phyloP scores from a whole-genome alignment of 37 sponge, comb jelly and placozoan genomes.

The Ianthella basta region DNA sequence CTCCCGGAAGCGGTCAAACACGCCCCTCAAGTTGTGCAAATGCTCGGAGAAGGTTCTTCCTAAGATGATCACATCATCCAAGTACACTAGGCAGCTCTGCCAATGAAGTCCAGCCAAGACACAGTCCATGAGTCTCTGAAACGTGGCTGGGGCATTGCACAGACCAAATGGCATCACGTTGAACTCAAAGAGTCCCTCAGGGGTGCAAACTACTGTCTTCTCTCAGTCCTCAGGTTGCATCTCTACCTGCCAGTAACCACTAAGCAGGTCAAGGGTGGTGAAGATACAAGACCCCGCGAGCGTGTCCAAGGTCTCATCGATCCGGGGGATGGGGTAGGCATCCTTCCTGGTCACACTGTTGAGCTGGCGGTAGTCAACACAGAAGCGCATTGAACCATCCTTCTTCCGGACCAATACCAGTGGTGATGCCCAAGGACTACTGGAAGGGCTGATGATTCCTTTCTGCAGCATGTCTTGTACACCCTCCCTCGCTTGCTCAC shows the following conservation, averaged over 20 bases:
- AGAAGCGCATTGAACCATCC: conserved; percentile 17
- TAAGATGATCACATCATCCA: conserved; percentile 36
- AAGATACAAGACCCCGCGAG: conserved; percentile 1
- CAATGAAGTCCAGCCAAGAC: conserved; percentile 12
- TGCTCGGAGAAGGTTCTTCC: conserved; percentile 29
- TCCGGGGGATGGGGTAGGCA: conserved; percentile 17
- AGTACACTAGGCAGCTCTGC: conserved; percentile 16
- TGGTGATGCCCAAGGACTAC: conserved; percentile 11
- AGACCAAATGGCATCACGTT: conserved; percentile 29
- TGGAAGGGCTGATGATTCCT: conserved; percentile 22
- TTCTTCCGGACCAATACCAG: conserved; percentile 31
- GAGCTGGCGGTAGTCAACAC: conserved; percentile 20
- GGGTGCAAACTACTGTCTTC: conserved; percentile 31
- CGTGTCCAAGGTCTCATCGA: conserved; percentile 6
- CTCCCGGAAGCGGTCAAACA: background rate
- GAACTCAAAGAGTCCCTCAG: conserved; percentile 24
- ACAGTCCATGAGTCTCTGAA: conserved; percentile 40
- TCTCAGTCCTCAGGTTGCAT: background rate
- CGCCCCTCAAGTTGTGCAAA: background rate
- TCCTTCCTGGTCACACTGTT: conserved; percentile 31
- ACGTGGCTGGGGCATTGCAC: conserved; percentile 26
- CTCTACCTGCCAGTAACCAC: conserved; percentile 21
- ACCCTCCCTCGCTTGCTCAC: background rate
- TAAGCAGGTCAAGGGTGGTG: conserved; percentile 23
- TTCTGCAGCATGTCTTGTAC: conserved; percentile 25